Conservation (phyloP, 2,888 invertebrate genomes). For the Dysmachus trigonus region DNA sequence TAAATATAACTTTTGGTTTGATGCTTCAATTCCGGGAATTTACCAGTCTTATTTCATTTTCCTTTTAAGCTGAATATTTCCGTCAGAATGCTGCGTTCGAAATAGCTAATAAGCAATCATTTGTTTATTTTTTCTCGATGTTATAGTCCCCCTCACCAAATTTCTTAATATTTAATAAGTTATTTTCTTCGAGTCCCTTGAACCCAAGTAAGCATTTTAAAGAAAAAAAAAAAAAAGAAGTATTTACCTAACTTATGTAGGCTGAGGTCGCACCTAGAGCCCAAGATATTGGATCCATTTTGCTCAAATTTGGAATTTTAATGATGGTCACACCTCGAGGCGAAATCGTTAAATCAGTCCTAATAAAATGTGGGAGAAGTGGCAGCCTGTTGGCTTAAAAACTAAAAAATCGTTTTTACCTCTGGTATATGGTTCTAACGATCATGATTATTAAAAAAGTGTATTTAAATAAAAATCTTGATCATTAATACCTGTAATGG, state of each 20-base stretch:
- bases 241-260: neutral
- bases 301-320: neutral
- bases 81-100: too few species aligned
- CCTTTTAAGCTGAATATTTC: neutral
- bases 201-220: neutral
- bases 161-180: neutral
- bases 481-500: neutral
- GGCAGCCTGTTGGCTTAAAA: neutral
- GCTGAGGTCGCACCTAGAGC: neutral
- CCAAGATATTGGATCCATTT: neutral
- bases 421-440: neutral
- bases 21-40: neutral
- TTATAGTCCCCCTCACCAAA: too few species aligned
- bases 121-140: neutral
- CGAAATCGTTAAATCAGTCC: neutral
- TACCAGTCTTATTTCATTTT: neutral
- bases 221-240: neutral
- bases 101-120: neutral
- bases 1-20: neutral
- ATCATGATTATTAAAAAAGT: neutral
- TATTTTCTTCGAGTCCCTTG: neutral
- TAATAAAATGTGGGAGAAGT: neutral
- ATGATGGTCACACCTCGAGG: neutral
- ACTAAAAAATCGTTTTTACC: neutral
- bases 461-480: neutral